phyloP scores from a whole-genome alignment of 2,797 vertebrate genomes.

The Lepilemur ruficaudatus region DNA sequence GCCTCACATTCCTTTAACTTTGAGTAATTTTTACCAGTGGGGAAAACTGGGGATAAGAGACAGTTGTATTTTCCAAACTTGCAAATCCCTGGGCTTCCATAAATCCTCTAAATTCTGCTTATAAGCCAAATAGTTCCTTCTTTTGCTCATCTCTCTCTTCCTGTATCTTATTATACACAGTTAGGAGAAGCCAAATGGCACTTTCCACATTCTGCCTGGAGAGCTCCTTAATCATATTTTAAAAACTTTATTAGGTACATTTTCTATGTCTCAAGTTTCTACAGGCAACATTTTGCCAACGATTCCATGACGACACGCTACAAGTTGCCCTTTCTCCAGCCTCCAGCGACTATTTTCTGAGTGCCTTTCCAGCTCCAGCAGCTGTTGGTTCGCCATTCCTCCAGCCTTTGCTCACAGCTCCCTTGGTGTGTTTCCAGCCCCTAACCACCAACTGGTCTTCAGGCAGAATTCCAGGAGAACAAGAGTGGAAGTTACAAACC shows the following conservation, averaged over 20 bases:
- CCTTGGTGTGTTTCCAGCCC: conserved; percentile 19
- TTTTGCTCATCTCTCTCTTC: background rate
- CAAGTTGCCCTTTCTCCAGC: background rate
- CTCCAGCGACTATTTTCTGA: background rate
- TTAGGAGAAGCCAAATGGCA: background rate
- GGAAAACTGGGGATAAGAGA: background rate
- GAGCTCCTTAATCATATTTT: background rate
- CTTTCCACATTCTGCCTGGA: background rate
- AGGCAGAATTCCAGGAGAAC: conserved; percentile 31
- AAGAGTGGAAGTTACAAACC: background rate
- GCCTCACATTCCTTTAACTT: background rate
- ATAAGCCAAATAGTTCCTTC: background rate
- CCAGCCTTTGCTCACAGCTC: conserved; percentile 21
- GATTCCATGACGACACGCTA: background rate
- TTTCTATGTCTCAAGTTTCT: background rate
- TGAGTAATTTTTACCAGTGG: background rate
- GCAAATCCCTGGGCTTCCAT: background rate
- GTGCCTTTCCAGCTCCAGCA: background rate
- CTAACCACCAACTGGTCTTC: conserved; percentile 16
- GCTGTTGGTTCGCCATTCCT: background rate
- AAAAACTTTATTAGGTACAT: background rate
- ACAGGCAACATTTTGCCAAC: background rate
- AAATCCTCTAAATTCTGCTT: background rate
- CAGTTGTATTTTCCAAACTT: background rate
- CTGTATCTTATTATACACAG: background rate